phyloP scores from a whole-genome alignment of 2,797 vertebrate genomes.

The Falco berigora region DNA sequence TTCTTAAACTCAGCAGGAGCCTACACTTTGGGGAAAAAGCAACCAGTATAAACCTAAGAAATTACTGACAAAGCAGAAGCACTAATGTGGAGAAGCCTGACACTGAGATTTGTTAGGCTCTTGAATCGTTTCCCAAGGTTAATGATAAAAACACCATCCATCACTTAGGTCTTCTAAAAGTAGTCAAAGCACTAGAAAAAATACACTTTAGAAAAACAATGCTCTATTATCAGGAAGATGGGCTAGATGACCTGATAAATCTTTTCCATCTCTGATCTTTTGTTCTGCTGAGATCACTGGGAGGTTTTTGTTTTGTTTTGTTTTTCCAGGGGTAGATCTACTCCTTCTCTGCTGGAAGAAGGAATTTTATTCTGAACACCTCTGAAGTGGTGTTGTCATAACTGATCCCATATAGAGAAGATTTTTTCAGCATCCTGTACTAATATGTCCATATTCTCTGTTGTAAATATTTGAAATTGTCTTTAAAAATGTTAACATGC shows the following conservation, averaged over 20 bases:
- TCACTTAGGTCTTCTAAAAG: slow-evolving; percentile 32
- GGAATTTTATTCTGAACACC: not conserved
- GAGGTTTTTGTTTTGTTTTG: not conserved
- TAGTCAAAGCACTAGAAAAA: slow-evolving; percentile 8
- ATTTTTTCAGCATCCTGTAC: not conserved
- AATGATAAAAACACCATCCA: slow-evolving; percentile 47
- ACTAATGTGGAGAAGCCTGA: not conserved
- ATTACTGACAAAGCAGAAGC: not conserved
- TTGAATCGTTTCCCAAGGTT: slow-evolving; percentile 23
- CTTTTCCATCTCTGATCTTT: not conserved
- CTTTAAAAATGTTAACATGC: not conserved
- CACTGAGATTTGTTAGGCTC: slow-evolving; percentile 12
- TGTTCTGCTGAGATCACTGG: not conserved
- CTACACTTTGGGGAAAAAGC: not conserved
- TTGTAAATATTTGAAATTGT: not conserved
- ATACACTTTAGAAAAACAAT: slow-evolving; percentile 13
- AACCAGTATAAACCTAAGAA: not conserved
- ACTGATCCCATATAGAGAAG: not conserved
- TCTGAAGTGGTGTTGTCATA: not conserved
- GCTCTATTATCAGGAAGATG: not conserved
- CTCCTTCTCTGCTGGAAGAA: not conserved
- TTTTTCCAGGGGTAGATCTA: not conserved
- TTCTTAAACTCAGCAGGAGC: not conserved
- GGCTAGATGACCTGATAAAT: not conserved
- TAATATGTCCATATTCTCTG: not conserved